Evolutionary conservation across 2,888 invertebrate genomes (phyloP).

Genomic region (Hipparchia sbordonii): DNA sequence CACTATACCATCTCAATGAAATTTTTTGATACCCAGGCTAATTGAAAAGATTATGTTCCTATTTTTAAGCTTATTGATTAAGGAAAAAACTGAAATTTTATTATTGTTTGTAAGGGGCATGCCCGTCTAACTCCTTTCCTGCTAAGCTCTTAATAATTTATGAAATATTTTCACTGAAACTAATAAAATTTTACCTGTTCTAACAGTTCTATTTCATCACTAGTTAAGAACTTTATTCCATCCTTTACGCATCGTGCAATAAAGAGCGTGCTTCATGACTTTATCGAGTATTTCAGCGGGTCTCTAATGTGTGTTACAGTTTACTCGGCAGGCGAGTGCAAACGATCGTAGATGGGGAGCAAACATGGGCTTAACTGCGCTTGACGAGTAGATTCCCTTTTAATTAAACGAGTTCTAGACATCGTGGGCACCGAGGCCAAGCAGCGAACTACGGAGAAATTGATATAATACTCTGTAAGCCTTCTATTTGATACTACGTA

Average conservation of each 20-base stretch:
- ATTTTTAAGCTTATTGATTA: too few relatives aligned
- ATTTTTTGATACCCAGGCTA: too few relatives aligned
- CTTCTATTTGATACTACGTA: conserved; percentile 1
- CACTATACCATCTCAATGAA: too few relatives aligned
- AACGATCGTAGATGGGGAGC: conserved; percentile 59
- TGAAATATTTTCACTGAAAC: neutral
- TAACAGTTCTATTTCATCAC: neutral
- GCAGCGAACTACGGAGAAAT: conserved; percentile 29
- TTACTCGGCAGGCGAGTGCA: conserved; percentile 24
- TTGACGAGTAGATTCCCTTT: conserved; percentile 69
- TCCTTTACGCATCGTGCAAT: neutral
- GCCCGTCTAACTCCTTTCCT: too few relatives aligned
- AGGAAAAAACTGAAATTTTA: too few relatives aligned
- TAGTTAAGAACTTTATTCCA: too few relatives aligned
- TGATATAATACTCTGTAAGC: conserved; percentile 27
- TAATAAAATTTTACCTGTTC: neutral
- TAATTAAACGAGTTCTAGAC: conserved; percentile 72
- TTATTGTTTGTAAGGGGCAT: too few relatives aligned
- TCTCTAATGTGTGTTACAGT: conserved; percentile 19
- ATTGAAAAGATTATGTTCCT: too few relatives aligned
- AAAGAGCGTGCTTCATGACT: neutral
- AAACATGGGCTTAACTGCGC: conserved; percentile 69
- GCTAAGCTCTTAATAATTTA: neutral
- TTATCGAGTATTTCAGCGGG: conserved; percentile 9
- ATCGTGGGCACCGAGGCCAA: conserved; percentile 43